Evolutionary conservation across 2,797 vertebrate genomes (phyloP).

Genomic region (Parotocinclus haroldoi): DNA sequence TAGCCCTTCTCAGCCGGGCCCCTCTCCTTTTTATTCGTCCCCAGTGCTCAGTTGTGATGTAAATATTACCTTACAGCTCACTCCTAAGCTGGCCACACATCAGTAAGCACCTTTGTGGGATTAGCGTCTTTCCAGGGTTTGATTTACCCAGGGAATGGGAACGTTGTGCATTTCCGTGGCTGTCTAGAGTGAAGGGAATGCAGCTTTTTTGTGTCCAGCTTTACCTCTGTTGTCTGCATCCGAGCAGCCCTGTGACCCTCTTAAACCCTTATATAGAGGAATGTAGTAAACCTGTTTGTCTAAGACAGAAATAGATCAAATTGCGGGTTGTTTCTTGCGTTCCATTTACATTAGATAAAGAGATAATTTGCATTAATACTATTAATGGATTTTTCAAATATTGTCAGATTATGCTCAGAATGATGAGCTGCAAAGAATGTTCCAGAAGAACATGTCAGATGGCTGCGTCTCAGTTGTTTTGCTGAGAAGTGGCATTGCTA

Average conservation of each 20-base stretch:
- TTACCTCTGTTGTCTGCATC: neutral
- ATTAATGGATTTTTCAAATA: neutral
- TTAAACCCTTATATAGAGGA: constrained; percentile 9
- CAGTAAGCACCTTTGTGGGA: constrained; percentile 68
- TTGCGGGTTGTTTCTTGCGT: no score
- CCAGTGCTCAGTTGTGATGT: constrained; percentile 62
- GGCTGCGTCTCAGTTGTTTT: constrained; percentile 54
- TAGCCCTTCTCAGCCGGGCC: constrained; percentile 39
- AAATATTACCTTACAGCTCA: constrained; percentile 67
- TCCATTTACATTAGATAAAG: no score
- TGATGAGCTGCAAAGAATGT: neutral
- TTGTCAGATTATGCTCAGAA: neutral
- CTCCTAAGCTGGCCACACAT: constrained; percentile 62
- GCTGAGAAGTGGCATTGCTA: constrained; percentile 56
- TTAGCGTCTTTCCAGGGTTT: constrained; percentile 60
- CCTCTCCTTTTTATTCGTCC: constrained; percentile 39
- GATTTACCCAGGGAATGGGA: constrained; percentile 52
- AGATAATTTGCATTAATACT: neutral
- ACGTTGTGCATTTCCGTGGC: constrained; percentile 13
- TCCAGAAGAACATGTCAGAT: constrained; percentile 25
- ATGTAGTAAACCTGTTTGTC: neutral
- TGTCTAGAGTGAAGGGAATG: constrained; percentile 25
- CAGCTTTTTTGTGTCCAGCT: constrained; percentile 25
- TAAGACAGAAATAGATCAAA: no score
- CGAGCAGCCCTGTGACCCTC: constrained; percentile 8